Conservation (phyloP, 2,888 invertebrate genomes). For the Rotaria sp. region DNA sequence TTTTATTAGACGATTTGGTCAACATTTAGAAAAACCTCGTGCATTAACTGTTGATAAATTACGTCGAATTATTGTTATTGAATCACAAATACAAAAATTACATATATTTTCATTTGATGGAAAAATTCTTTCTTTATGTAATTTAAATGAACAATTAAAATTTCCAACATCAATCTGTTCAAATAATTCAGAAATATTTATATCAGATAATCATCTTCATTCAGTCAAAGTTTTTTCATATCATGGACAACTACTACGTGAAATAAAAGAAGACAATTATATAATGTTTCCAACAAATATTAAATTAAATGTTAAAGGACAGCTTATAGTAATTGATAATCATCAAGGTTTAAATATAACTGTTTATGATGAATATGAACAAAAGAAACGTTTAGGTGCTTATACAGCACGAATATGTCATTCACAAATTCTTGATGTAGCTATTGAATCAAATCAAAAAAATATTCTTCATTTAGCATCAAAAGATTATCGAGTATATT, state of each 20-base stretch:
- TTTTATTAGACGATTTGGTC: neutral
- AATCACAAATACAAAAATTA: neutral
- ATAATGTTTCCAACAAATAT: neutral
- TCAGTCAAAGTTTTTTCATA: neutral
- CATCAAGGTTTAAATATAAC: slow-evolving; percentile 5
- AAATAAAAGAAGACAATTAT: neutral
- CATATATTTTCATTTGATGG: neutral
- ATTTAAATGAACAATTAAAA: neutral
- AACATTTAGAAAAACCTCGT: neutral
- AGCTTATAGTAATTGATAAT: neutral
- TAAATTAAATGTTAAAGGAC: neutral
- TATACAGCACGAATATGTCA: neutral
- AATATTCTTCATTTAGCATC: neutral
- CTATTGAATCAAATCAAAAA: neutral
- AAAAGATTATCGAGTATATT: neutral
- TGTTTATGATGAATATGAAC: neutral
- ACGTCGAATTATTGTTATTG: neutral
- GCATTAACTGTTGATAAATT: neutral
- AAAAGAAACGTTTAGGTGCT: neutral
- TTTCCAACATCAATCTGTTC: neutral
- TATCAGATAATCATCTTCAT: neutral
- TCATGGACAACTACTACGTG: neutral
- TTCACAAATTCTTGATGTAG: neutral
- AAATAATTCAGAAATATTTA: slow-evolving; percentile 12
- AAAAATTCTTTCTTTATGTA: neutral